These are phyloP conservation scores for Anhinga anhinga DNA, from an alignment of 2,113 vertebrate genomes.

Conservation along the genomic window DNA sequence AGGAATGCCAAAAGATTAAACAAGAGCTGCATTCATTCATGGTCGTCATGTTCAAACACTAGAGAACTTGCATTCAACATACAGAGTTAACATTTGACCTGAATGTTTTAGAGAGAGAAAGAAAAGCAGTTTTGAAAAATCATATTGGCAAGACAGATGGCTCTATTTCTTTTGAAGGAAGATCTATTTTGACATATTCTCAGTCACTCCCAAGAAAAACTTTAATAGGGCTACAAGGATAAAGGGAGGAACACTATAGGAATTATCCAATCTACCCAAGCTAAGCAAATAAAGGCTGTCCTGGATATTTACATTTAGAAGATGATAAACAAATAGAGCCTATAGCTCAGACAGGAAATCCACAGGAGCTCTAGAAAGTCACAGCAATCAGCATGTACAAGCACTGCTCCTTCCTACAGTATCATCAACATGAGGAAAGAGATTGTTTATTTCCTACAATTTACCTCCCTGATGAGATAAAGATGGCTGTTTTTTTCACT, in stretches of 20 bases:
- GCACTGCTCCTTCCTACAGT: background rate
- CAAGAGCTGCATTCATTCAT: conserved; percentile 55
- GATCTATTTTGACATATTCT: background rate
- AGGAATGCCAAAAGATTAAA: conserved; percentile 56
- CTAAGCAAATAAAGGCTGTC: background rate
- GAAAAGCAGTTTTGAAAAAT: conserved; percentile 25
- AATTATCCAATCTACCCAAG: background rate
- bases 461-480: background rate
- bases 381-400: background rate
- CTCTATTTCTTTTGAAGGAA: background rate
- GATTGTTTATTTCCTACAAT: background rate
- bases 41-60: conserved; percentile 15
- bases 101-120: background rate
- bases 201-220: conserved; percentile 23
- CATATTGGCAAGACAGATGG: background rate
- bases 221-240: background rate
- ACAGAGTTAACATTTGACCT: conserved; percentile 43
- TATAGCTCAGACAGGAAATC: background rate
- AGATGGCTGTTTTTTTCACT: background rate
- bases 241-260: background rate
- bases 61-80: conserved; percentile 42
- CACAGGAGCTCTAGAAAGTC: background rate
- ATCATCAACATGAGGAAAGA: background rate
- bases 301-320: background rate
- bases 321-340: background rate